These are phyloP conservation scores for Montipora capitata DNA, from an alignment of 92 coral and sea anemone genomes.

Conservation along the genomic window DNA sequence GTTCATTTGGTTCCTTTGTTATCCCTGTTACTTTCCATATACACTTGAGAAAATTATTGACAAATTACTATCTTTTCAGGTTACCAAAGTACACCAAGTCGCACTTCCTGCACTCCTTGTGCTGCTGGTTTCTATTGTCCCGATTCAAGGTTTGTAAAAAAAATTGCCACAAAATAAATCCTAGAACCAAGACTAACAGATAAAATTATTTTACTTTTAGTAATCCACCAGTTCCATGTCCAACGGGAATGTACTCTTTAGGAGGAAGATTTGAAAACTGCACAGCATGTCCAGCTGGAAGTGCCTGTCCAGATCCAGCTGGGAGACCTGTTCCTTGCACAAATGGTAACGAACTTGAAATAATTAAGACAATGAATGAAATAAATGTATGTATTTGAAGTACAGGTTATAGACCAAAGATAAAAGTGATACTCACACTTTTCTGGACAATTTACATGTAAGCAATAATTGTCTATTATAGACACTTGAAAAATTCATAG, in stretches of 20 bases:
- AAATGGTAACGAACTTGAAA: conserved; percentile 75
- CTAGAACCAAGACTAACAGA: neutral
- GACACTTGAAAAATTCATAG: no score
- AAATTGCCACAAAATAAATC: neutral
- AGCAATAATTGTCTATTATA: no score
- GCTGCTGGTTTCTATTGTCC: conserved; percentile 93
- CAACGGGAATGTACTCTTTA: conserved; percentile 91
- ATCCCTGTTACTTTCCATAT: no score
- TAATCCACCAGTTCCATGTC: conserved; percentile 88
- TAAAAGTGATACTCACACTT: no score
- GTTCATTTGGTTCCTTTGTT: no score
- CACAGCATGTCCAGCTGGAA: conserved; percentile 97
- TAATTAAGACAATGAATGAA: neutral
- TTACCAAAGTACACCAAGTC: conserved; percentile 84
- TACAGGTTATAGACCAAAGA: no score
- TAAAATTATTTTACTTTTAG: conserved; percentile 49
- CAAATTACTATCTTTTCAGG: conserved; percentile 19
- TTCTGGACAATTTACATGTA: no score
- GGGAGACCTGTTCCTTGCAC: conserved; percentile 85
- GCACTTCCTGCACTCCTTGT: conserved; percentile 85
- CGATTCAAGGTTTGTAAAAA: conserved; percentile 84
- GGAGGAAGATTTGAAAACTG: conserved; percentile 96
- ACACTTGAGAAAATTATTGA: no score
- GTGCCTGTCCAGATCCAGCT: conserved; percentile 87
- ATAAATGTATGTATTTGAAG: no score